Conservation (phyloP, 2,797 vertebrate species). For the Sciaenops ocellatus region DNA sequence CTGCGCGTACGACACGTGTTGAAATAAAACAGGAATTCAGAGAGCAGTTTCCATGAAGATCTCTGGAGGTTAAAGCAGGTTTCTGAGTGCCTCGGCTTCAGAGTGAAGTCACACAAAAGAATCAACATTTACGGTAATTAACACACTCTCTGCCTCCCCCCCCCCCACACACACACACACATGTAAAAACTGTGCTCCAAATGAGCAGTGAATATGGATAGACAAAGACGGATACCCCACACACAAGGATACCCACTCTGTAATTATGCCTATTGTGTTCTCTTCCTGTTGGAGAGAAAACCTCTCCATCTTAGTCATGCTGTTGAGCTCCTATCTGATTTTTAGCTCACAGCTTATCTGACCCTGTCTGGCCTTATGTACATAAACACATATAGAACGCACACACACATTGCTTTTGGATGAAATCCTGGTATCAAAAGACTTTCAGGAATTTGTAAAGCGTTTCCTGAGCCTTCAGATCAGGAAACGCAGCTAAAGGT, state of each 20-base stretch:
- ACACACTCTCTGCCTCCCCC: conserved; percentile 5
- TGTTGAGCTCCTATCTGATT: conserved; percentile 61
- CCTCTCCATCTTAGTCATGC: conserved; percentile 51
- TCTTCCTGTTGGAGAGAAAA: conserved; percentile 65
- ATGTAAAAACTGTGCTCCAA: conserved; percentile 41
- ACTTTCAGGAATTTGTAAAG: conserved; percentile 42
- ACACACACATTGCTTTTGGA: background rate
- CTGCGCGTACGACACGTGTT: conserved; percentile 26
- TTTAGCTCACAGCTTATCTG: conserved; percentile 68
- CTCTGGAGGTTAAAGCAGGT: background rate
- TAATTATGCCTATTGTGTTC: conserved; percentile 76
- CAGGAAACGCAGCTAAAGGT: no score
- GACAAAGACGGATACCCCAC: conserved; percentile 41
- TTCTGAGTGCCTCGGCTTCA: conserved; percentile 21
- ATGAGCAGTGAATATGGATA: conserved; percentile 41
- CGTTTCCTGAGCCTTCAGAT: conserved; percentile 6
- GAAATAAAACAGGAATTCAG: conserved; percentile 39
- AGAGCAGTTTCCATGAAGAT: conserved; percentile 11
- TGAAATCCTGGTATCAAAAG: conserved; percentile 36
- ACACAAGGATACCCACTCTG: conserved; percentile 51
- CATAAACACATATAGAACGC: conserved; percentile 54
- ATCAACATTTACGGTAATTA: conserved; percentile 47
- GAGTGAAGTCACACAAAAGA: conserved; percentile 21
- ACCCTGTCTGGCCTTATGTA: conserved; percentile 59
- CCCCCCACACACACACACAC: conserved; percentile 8